Evolutionary conservation across 2,113 vertebrate genomes (phyloP), one percentile per base, ranked within the genome.

Genomic region (Octodon degus): DNA sequence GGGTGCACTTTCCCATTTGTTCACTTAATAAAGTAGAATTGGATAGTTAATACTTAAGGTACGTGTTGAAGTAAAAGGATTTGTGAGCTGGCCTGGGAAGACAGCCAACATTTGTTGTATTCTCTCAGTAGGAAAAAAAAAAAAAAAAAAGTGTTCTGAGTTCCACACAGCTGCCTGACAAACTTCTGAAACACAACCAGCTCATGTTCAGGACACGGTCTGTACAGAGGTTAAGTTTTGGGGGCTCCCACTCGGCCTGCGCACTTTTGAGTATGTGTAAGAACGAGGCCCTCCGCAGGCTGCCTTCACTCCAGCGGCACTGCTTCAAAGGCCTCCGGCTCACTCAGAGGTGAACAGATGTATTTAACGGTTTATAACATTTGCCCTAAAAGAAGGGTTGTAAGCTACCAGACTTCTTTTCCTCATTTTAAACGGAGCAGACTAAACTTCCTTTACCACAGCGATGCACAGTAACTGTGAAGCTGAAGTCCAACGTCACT

Each of bases 151-250:
- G 67, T 94, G 94, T 86, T 92, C 91, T 86, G 80, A 89, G 94
- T 96, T 96, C 97, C 97, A 96, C 95, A 96, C 97, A 97, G 96
- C 96, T 97, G 96, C 93, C 91, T 97, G 77, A 95, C 91, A 96
- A 96, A 96, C 93, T 85, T 95, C 27, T 91, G 93, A 97, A 97
- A 94, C 90, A 91, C 87, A 96, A 96, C 80, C 91, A 86, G 80
- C 80, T 96, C 79, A 60, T 80, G 84, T 58, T 63, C 74, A 95
- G 96, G 91, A 96, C 93, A 96, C 43, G 76, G 40, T 96, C 94
- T 90, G 80, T 60, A 84, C 60, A 88, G 68, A 96, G 89, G 89
- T 95, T 95, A 95, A 60, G 93, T 90, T 95, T 95, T 97, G 95
- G 60, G 94, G 92, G 93, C 96, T 85, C 95, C 89, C 53, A 77